Evolutionary conservation across 1,140 invertebrate genomes (phyloP).

Genomic region (Drosophila malerkotliana): DNA sequence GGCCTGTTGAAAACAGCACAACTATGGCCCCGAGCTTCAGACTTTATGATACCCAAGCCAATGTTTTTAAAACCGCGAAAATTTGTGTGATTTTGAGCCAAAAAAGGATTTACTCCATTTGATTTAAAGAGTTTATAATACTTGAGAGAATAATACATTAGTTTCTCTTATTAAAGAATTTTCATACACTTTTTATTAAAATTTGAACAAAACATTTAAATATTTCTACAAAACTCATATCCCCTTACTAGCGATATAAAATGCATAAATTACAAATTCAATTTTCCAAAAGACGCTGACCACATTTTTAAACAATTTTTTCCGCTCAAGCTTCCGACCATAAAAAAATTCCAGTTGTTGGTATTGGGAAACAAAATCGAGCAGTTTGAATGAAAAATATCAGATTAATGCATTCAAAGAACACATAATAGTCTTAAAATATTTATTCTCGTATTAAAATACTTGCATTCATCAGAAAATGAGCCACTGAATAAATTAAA

Average conservation of each 20-base stretch:
- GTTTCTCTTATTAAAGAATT: no score
- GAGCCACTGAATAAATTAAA: slow-evolving; percentile 10
- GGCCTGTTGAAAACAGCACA: slow-evolving; percentile 27
- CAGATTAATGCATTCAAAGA: neutral
- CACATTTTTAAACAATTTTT: slow-evolving; percentile 37
- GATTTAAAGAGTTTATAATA: neutral
- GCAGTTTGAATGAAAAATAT: slow-evolving; percentile 8
- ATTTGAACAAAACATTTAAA: neutral
- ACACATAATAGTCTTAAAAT: slow-evolving; percentile 7
- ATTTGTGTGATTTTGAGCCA: neutral
- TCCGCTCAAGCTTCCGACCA: neutral
- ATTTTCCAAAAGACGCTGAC: slow-evolving; percentile 47
- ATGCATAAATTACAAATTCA: slow-evolving; percentile 68
- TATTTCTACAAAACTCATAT: slow-evolving; percentile 1
- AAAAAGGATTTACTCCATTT: neutral
- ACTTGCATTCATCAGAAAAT: neutral
- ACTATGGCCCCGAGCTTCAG: slow-evolving; percentile 21
- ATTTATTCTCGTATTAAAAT: neutral
- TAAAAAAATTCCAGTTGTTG: neutral
- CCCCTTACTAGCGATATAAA: slow-evolving; percentile 32
- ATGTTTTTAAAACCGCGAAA: neutral
- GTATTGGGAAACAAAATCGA: neutral
- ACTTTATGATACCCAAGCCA: slow-evolving; percentile 38
- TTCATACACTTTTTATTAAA: neutral
- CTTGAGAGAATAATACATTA: neutral